phyloP scores from a whole-genome alignment of 1,140 invertebrate genomes.

The Drosophila kurseongensis region DNA sequence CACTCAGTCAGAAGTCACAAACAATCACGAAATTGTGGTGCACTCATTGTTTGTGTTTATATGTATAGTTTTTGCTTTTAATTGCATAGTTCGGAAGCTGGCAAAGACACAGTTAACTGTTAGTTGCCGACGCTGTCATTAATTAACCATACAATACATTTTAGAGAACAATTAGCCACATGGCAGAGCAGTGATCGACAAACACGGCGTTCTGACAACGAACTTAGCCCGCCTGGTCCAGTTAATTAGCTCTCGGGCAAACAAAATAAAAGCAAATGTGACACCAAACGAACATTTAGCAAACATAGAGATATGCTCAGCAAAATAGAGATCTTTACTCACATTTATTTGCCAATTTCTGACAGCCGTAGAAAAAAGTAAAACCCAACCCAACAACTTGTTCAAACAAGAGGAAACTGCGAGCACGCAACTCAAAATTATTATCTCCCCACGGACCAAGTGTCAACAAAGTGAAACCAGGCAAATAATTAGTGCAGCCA shows the following conservation, averaged over 20 bases:
- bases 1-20: conserved; percentile 32
- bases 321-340: conserved; percentile 12
- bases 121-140: conserved; percentile 36
- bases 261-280: conserved; percentile 34
- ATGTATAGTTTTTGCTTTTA: conserved; percentile 23
- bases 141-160: conserved; percentile 62
- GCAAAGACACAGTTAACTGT: conserved; percentile 61
- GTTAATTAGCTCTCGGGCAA: conserved; percentile 32
- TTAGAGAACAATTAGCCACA: conserved; percentile 52
- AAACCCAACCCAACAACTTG: conserved; percentile 51
- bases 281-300: conserved; percentile 1
- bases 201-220: conserved; percentile 29
- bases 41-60: conserved; percentile 14
- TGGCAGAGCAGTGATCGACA: conserved; percentile 22
- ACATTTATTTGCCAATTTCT: conserved; percentile 32
- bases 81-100: conserved; percentile 70
- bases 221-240: conserved; percentile 21
- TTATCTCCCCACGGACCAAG: conserved; percentile 39
- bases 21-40: conserved; percentile 44
- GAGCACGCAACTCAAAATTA: conserved; percentile 46
- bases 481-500: conserved; percentile 57
- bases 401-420: conserved; percentile 52
- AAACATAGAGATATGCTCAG: conserved; percentile 11
- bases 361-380: conserved; percentile 22
- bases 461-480: conserved; percentile 57